These are phyloP conservation scores for Amblyjoppa proteus DNA, from an alignment of 2,888 invertebrate genomes.

Conservation along the genomic window DNA sequence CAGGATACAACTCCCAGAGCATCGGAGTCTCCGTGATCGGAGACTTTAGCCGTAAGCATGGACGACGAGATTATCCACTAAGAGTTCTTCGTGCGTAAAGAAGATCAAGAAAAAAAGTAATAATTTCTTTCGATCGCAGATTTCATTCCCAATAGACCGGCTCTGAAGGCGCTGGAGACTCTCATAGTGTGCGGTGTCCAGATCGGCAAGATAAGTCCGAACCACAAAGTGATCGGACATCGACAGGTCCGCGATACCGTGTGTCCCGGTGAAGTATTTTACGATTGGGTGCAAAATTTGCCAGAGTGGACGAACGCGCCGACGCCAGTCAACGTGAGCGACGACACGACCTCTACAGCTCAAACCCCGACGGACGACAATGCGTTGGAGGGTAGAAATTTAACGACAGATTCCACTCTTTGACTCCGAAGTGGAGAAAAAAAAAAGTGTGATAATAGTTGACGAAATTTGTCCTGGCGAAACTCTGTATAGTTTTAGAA, in stretches of 20 bases:
- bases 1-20: conserved; percentile 83
- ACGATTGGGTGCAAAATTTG: conserved; percentile 79
- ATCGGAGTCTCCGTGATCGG: conserved; percentile 84
- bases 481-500: background rate
- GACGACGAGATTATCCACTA: background rate
- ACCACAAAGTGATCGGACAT: conserved; percentile 82
- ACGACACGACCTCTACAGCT: background rate
- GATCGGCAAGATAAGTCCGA: conserved; percentile 76
- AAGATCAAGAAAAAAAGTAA: conserved; percentile 14
- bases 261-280: conserved; percentile 83
- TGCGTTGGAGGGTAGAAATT: background rate
- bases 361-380: background rate
- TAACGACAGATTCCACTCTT: conserved; percentile 7
- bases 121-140: conserved; percentile 73
- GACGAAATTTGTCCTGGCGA: background rate
- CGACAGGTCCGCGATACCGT: conserved; percentile 81
- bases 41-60: conserved; percentile 80
- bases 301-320: conserved; percentile 79
- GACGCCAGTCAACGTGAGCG: conserved; percentile 59
- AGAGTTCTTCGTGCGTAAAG: background rate
- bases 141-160: conserved; percentile 78
- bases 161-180: conserved; percentile 77
- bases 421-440: background rate
- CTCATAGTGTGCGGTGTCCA: conserved; percentile 81
- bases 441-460: background rate